These are phyloP conservation scores for Remorina albescens DNA, from an alignment of 2,797 vertebrate genomes.

Conservation along the genomic window DNA sequence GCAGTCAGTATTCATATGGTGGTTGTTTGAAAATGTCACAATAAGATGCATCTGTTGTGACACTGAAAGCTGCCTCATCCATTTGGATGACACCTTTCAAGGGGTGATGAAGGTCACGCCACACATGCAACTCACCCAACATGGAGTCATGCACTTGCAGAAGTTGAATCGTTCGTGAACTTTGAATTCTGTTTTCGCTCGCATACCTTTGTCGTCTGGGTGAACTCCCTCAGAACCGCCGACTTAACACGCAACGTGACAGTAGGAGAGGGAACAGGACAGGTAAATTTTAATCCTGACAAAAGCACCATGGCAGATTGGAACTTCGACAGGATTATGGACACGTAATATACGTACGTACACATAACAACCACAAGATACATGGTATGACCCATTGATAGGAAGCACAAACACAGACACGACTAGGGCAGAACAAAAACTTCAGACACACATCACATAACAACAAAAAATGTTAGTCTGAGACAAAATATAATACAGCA, in stretches of 20 bases:
- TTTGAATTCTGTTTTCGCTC: slow-evolving; percentile 50
- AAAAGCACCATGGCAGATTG: slow-evolving; percentile 74
- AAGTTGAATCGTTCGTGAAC: slow-evolving; percentile 59
- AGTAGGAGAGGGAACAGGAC: slow-evolving; percentile 80
- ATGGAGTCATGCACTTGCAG: slow-evolving; percentile 71
- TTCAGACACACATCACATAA: slow-evolving; percentile 43
- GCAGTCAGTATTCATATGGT: slow-evolving; percentile 35
- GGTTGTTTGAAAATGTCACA: slow-evolving; percentile 64
- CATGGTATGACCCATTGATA: slow-evolving; percentile 39
- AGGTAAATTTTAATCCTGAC: slow-evolving; percentile 82
- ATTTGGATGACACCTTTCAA: slow-evolving; percentile 63
- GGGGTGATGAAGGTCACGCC: slow-evolving; percentile 61
- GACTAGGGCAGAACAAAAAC: slow-evolving; percentile 36
- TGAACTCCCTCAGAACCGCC: slow-evolving; percentile 76
- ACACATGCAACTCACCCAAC: slow-evolving; percentile 74
- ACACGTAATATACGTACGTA: slow-evolving; percentile 66
- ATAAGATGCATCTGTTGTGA: slow-evolving; percentile 66
- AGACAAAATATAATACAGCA: slow-evolving; percentile 51
- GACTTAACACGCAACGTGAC: slow-evolving; percentile 79
- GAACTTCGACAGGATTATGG: slow-evolving; percentile 78
- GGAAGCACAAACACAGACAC: slow-evolving; percentile 61
- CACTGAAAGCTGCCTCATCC: slow-evolving; percentile 72
- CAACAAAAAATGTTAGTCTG: slow-evolving; percentile 59
- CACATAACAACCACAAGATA: slow-evolving; percentile 67
- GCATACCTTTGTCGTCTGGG: slow-evolving; percentile 81